Evolutionary conservation across 2,888 invertebrate genomes (phyloP).

Genomic region (Tholera decimalis): DNA sequence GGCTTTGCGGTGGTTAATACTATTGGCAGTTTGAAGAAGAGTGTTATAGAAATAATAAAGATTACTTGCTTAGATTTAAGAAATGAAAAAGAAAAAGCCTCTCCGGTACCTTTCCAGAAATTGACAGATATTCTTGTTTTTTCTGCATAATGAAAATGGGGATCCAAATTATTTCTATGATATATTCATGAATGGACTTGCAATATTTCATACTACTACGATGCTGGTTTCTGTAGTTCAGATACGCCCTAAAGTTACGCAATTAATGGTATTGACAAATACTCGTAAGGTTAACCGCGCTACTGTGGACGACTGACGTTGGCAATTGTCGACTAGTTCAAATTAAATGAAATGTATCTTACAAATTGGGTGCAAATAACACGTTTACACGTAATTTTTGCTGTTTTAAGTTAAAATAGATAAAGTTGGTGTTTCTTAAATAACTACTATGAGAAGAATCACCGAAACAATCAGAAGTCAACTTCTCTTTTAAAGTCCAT

Average conservation of each 20-base stretch:
- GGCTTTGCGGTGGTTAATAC: neutral
- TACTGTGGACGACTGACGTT: slow-evolving; percentile 2
- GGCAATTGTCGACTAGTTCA: slow-evolving; percentile 6
- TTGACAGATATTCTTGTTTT: no score
- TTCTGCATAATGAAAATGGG: neutral
- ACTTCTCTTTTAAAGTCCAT: no score
- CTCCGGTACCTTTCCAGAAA: no score
- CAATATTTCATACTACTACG: slow-evolving; percentile 9
- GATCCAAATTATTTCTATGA: neutral
- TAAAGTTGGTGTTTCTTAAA: no score
- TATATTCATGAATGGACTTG: slow-evolving; percentile 13
- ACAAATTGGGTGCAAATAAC: no score
- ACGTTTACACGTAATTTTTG: no score
- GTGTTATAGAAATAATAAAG: neutral
- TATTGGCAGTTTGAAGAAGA: neutral
- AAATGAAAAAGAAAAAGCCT: no score
- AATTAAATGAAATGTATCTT: no score
- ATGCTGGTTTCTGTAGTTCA: slow-evolving; percentile 33
- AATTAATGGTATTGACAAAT: slow-evolving; percentile 50
- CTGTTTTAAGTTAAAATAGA: no score
- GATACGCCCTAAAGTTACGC: slow-evolving; percentile 46
- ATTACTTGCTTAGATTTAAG: no score
- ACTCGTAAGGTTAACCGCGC: slow-evolving; percentile 34
- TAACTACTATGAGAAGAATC: no score
- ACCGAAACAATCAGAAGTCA: no score